phyloP scores from a whole-genome alignment of 2,888 invertebrate species.

The Sarcophaga variegata region DNA sequence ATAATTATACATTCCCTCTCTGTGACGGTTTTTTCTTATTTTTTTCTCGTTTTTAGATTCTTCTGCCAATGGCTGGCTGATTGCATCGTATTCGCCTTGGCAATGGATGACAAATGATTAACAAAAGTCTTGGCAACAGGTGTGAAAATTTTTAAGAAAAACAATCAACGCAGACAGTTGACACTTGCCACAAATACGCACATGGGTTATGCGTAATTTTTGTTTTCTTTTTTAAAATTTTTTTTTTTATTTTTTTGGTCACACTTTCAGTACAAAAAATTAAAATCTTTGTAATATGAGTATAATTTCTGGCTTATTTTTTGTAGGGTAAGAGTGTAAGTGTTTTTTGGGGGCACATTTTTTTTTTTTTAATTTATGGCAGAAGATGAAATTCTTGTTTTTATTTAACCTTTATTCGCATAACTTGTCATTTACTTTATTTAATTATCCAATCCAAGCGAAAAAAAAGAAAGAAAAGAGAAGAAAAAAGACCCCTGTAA shows the following conservation, averaged over 20 bases:
- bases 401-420: constrained; percentile 60
- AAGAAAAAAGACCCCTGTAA: constrained; percentile 43
- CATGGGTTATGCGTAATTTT: constrained; percentile 13
- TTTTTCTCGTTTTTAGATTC: neutral
- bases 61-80: neutral
- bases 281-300: constrained; percentile 38
- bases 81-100: neutral
- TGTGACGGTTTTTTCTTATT: constrained; percentile 18
- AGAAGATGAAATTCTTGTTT: constrained; percentile 67
- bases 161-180: constrained; percentile 50
- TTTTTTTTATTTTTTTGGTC: neutral
- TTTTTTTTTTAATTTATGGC: constrained; percentile 24
- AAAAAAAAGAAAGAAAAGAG: constrained; percentile 1
- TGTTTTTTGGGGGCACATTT: constrained; percentile 3
- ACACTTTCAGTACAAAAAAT: neutral
- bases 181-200: constrained; percentile 34
- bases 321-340: neutral
- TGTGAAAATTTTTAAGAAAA: constrained; percentile 65
- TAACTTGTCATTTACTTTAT: constrained; percentile 68
- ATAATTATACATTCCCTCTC: constrained; percentile 38
- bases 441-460: constrained; percentile 60
- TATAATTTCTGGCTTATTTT: constrained; percentile 45
- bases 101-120: constrained; percentile 62
- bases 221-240: neutral
- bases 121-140: constrained; percentile 64